These are phyloP conservation scores for Drosophila prostipennis DNA, from an alignment of 2,888 invertebrate genomes.

Conservation along the genomic window DNA sequence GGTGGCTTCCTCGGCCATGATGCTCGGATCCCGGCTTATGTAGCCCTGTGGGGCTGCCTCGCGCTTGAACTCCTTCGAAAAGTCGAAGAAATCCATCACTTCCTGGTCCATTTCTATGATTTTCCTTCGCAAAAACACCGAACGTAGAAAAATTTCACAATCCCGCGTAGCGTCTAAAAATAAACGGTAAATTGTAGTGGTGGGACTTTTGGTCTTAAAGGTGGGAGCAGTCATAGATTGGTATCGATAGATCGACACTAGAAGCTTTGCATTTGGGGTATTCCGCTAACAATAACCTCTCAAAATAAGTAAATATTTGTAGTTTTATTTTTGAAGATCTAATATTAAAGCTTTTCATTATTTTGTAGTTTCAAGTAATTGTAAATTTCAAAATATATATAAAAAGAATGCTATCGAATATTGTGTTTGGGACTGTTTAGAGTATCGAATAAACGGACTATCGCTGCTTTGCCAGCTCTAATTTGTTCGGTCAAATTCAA, in stretches of 20 bases:
- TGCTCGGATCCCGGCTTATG: conserved; percentile 53
- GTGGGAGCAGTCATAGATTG: neutral
- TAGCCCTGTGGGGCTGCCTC: conserved; percentile 60
- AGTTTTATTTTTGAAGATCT: no score
- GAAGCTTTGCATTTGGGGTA: neutral
- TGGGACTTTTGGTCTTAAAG: conserved; percentile 1
- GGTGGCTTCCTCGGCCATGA: conserved; percentile 25
- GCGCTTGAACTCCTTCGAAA: conserved; percentile 81
- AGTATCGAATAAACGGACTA: neutral
- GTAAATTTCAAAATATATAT: no score
- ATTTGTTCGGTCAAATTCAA: conserved; percentile 28
- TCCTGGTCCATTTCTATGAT: conserved; percentile 76
- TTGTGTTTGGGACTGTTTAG: neutral
- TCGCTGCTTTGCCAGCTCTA: conserved; percentile 3
- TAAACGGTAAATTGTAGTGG: conserved; percentile 29
- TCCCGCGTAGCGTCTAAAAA: conserved; percentile 2
- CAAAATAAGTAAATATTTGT: no score
- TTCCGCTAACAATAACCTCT: neutral
- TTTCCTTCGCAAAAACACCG: neutral
- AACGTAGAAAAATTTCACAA: neutral
- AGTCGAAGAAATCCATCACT: conserved; percentile 81
- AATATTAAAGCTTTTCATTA: no score
- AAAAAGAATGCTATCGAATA: neutral
- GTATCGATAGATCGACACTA: neutral
- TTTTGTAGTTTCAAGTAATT: no score